Base-by-base conservation (phyloP, 2,888 invertebrate genomes). In the Apeira syringaria region DNA sequence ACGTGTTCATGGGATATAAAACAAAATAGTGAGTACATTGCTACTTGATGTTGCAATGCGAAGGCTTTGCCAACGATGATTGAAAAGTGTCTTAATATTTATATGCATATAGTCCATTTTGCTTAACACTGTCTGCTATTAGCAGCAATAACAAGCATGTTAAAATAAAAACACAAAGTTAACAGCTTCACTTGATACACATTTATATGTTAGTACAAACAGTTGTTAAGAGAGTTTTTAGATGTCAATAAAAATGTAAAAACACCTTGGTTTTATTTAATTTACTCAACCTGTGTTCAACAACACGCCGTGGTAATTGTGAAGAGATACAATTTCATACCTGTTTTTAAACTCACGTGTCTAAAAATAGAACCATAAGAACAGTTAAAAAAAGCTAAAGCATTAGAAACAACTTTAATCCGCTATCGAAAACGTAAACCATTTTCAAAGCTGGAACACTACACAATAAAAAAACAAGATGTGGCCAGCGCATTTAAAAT, bases 171-270 rank as follows among this genome's bases (percentile, higher is more conserved):
- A 80, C 76, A 80, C 73, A 53, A 68, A 72, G 73, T 78, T 84
- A 85, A 84, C 81, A 74, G 84, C 85, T 83, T 86, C 83, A 78
- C 77, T 75, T 77, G 74, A 78, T 72, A 84, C 85, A 87, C 84
- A 76, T 84, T 85, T 85, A 85, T 85, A 87, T 87, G 84, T 87
- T 88, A 88, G 86, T 88, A 87, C 86, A 87, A 88, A 86, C 80
- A 81, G 79, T 83, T 87, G 87, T 85, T 86, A 86, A 70, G 73
- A 83, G 84, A 75, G 75, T 20, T 84, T 84, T 82, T 87, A 88
- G 87, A 86, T 87, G 86, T 86, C 85, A 89, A 87, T 88, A 88
- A 88, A 44, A 88, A 75, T 60, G 66, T 74, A 77, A 80, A 69
- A 67, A 61, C 39, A 40, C 30, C 67, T 64, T 71, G 62, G 59